Percentiles rank a stretch among this genome's conserved stretches.
Conservation (phyloP, 2,888 invertebrate species). For the Melanchra persicariae region DNA sequence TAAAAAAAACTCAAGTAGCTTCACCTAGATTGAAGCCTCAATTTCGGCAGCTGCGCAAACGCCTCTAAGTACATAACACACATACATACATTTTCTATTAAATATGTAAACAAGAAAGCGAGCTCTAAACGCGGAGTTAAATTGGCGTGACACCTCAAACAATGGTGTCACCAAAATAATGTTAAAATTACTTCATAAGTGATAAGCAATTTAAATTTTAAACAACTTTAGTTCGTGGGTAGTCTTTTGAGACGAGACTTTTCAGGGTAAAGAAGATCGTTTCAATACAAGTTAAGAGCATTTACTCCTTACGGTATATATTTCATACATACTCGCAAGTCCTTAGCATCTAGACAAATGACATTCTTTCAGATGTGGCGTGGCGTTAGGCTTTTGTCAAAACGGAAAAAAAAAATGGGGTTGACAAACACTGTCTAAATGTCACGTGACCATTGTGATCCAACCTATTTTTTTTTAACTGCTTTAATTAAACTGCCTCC, state of each 20-base stretch:
- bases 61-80: background rate
- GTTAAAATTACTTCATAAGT: conserved; percentile 36
- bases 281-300: background rate
- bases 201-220: conserved; percentile 13
- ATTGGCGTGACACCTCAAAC: conserved; percentile 46
- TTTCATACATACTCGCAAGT: too few species aligned
- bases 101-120: conserved; percentile 42
- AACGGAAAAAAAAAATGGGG: too few species aligned
- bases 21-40: conserved; percentile 1
- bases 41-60: conserved; percentile 29
- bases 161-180: conserved; percentile 47
- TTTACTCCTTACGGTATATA: too few species aligned
- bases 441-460: too few species aligned
- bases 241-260: conserved; percentile 17
- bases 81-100: conserved; percentile 33
- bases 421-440: too few species aligned
- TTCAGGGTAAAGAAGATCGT: conserved; percentile 19
- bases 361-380: too few species aligned
- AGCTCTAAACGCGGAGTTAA: conserved; percentile 20
- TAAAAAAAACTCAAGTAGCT: background rate
- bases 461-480: too few species aligned
- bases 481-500: too few species aligned
- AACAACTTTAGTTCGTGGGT: conserved; percentile 3
- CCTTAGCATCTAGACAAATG: too few species aligned
- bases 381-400: too few species aligned